Base-by-base conservation (phyloP, 2,113 vertebrate species). In the Phalacrocorax brasilianus region DNA sequence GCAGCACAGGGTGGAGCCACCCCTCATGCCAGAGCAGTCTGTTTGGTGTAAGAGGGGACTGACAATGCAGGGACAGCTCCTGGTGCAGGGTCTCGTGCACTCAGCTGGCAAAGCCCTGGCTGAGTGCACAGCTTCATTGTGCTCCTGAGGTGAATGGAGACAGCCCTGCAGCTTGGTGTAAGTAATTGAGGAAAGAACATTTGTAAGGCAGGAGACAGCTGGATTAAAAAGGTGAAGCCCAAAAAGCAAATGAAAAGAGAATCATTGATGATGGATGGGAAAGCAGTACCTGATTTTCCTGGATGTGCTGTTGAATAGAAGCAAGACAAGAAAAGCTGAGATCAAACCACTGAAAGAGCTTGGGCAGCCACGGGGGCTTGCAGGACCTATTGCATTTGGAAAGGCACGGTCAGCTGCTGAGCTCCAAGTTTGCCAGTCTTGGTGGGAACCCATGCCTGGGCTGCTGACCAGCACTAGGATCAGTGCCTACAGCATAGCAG, bases 151-250 rank as follows among this genome's bases (percentile, higher is more conserved):
- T 85, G 89, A 91, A 94, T 74, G 56, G 75, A 94, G 79, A 20
- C 50, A 88, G 55, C 59, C 44, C 71, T 42, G 79, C 91, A 85
- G 89, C 47, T 55, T 28, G 40, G 26, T 68, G 52, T 75, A 91
- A 91, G 94, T 89, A 88, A 94, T 20, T 88, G 91, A 94, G 67
- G 55, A 73, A 85, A 93, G 88, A 90, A 76, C 67, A 88, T 96
- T 94, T 92, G 80, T 92, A 94, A 97, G 81, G 88, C 86, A 95
- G 87, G 63, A 94, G 90, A 94, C 93, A 96, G 93, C 93, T 89
- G 91, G 93, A 95, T 95, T 96, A 95, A 91, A 96, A 95, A 95
- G 84, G 88, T 86, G 86, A 97, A 96, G 75, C 67, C 74, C 84
- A 88, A 95, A 84, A 94, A 94, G 85, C 63, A 89, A 88, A 96